phyloP scores from a whole-genome alignment of 64 coral and sea anemone species.

The Actinia equina region DNA sequence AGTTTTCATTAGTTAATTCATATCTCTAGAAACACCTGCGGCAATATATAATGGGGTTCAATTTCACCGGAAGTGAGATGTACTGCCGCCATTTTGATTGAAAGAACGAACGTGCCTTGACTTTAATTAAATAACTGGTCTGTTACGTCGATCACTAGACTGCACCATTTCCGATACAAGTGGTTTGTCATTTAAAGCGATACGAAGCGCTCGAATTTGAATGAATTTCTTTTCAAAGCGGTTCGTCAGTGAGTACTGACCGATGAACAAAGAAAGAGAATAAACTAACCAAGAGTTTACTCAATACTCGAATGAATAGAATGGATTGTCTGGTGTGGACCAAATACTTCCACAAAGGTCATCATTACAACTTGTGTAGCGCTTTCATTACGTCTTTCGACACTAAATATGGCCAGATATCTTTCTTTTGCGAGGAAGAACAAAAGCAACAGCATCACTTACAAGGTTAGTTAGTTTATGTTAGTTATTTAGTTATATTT shows the following conservation, averaged over 20 bases:
- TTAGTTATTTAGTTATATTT: not conserved
- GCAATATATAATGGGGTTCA: not conserved
- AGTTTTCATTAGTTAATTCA: not conserved
- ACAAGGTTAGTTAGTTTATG: conserved; percentile 9
- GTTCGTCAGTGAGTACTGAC: not conserved
- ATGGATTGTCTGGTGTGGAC: not conserved
- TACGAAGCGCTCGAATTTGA: not conserved
- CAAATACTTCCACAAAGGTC: not conserved
- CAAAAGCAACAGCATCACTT: not conserved
- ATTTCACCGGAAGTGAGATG: conserved; percentile 8
- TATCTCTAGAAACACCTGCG: conserved; percentile 13
- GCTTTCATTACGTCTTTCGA: not conserved
- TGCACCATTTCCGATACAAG: conserved; percentile 1
- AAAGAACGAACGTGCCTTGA: conserved; percentile 15
- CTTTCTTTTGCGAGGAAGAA: not conserved
- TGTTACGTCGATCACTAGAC: conserved; percentile 6
- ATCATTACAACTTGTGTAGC: conserved; percentile 16
- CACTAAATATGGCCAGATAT: not conserved
- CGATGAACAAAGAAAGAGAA: no score
- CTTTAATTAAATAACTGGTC: not conserved
- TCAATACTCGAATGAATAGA: not conserved
- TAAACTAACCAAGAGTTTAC: no score
- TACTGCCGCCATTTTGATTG: not conserved
- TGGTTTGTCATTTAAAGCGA: not conserved
- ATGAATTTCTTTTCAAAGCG: not conserved